Conservation (phyloP, 2,888 invertebrate species). For the Parnassius orleans region DNA sequence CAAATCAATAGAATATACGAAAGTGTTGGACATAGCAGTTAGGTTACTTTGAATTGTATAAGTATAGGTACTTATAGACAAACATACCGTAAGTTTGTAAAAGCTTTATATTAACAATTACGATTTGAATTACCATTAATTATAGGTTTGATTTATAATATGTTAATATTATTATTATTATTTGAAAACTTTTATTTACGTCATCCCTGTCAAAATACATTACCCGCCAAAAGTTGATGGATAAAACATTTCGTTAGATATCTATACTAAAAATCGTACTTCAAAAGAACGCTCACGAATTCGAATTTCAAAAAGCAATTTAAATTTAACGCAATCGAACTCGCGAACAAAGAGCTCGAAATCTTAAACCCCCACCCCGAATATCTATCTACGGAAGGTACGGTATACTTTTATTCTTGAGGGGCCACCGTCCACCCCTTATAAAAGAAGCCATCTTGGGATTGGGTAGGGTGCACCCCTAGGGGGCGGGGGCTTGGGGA, state of each 20-base stretch:
- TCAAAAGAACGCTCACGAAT: conserved; percentile 31
- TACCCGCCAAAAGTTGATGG: conserved; percentile 6
- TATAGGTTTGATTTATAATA: too few species aligned
- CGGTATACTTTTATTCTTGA: conserved; percentile 77
- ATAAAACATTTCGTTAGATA: conserved; percentile 27
- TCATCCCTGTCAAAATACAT: background rate
- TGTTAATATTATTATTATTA: too few species aligned
- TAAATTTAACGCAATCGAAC: conserved; percentile 69
- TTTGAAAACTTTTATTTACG: too few species aligned
- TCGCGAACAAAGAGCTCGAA: conserved; percentile 44
- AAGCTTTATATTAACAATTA: too few species aligned
- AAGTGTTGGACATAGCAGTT: too few species aligned
- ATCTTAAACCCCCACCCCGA: conserved; percentile 57
- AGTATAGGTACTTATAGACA: too few species aligned
- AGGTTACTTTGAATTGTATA: too few species aligned
- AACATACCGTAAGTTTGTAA: too few species aligned
- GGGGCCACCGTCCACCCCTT: conserved; percentile 76
- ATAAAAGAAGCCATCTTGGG: conserved; percentile 81
- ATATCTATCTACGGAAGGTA: conserved; percentile 65
- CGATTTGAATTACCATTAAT: too few species aligned
- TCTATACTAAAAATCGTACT: conserved; percentile 38
- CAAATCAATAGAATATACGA: background rate
- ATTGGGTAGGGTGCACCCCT: conserved; percentile 48
- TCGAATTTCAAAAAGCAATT: conserved; percentile 67
- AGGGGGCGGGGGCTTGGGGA: conserved; percentile 40